Percentiles rank a stretch among this genome's conserved stretches.
phyloP scores from a whole-genome alignment of 2,888 invertebrate species.

The Exephanes ischioxanthus region DNA sequence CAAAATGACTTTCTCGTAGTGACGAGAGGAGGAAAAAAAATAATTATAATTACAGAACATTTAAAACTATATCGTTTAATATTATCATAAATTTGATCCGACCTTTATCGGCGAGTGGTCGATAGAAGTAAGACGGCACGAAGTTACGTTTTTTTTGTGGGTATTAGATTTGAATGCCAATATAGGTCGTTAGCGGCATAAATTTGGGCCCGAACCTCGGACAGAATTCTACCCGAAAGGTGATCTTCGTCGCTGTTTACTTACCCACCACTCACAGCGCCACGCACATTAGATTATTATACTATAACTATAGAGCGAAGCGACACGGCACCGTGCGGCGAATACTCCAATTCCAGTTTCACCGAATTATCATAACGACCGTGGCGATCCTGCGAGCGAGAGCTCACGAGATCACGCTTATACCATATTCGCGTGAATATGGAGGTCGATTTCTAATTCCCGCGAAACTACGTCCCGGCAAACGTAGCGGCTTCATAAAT shows the following conservation, averaged over 20 bases:
- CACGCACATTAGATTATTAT: slow-evolving; percentile 1
- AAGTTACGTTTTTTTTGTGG: slow-evolving; percentile 3
- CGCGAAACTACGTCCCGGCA: slow-evolving; percentile 67
- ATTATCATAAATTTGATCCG: slow-evolving; percentile 9
- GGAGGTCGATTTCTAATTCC: slow-evolving; percentile 81
- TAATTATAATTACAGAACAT: background rate
- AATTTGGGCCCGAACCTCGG: slow-evolving; percentile 26
- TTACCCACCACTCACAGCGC: background rate
- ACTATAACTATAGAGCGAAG: background rate
- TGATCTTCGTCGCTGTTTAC: slow-evolving; percentile 14
- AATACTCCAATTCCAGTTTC: slow-evolving; percentile 79
- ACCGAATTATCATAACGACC: slow-evolving; percentile 78
- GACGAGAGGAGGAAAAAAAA: background rate
- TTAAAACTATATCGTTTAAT: slow-evolving; percentile 5
- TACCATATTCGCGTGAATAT: slow-evolving; percentile 69
- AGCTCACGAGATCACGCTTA: slow-evolving; percentile 22
- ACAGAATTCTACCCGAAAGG: background rate
- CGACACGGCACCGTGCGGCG: background rate
- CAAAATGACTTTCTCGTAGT: background rate
- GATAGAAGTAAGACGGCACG: background rate
- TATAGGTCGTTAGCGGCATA: slow-evolving; percentile 35
- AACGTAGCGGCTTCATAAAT: slow-evolving; percentile 78
- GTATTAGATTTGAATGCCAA: slow-evolving; percentile 20
- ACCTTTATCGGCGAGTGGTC: slow-evolving; percentile 1
- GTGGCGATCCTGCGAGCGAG: slow-evolving; percentile 16